These are phyloP conservation scores for Morone saxatilis DNA, from an alignment of 2,113 vertebrate genomes.

Conservation along the genomic window DNA sequence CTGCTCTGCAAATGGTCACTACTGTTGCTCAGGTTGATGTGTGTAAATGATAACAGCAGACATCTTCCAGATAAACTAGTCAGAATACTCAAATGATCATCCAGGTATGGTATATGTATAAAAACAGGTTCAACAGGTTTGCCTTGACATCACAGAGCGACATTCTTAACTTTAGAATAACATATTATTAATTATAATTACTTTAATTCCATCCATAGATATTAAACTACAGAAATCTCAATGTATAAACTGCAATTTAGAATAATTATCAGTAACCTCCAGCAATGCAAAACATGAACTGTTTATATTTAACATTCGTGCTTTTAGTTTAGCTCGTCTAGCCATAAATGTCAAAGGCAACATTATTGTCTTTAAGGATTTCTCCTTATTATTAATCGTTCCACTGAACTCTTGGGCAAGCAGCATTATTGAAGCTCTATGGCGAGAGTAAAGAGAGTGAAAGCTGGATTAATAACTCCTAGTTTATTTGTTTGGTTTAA, in stretches of 20 bases:
- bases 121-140: not conserved
- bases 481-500: slow-evolving; percentile 13
- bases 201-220: not conserved
- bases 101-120: not conserved
- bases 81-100: not conserved
- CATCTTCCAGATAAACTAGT: not conserved
- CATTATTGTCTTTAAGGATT: not conserved
- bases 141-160: not conserved
- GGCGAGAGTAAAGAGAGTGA: not conserved
- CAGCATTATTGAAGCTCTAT: not conserved
- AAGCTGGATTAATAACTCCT: not conserved
- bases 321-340: not conserved
- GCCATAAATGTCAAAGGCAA: not conserved
- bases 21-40: not conserved
- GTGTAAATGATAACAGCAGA: not conserved
- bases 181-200: too few relatives aligned
- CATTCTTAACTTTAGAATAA: not conserved
- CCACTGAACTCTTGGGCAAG: not conserved
- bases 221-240: not conserved
- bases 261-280: not conserved
- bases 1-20: slow-evolving; percentile 2
- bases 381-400: not conserved
- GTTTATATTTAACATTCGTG: not conserved
- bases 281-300: not conserved
- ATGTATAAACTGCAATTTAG: not conserved